Conservation (phyloP, 2,888 invertebrate genomes). For the Synergus gifuensis region DNA sequence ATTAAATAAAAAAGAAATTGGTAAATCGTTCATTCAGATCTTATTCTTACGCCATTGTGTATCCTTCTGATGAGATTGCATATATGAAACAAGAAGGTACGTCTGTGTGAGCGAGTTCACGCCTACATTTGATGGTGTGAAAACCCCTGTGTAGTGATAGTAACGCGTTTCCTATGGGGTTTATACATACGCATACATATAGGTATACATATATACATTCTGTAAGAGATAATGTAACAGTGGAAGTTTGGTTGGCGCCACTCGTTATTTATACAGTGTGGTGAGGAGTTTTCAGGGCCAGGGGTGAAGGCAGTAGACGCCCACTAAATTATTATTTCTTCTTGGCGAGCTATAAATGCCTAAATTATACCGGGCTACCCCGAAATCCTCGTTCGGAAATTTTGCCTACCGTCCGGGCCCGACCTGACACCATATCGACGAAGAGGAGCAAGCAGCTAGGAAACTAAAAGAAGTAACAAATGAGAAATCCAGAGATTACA, state of each 20-base stretch:
- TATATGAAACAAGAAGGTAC: conserved; percentile 9
- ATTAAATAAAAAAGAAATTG: not conserved
- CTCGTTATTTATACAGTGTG: conserved; percentile 74
- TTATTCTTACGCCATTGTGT: conserved; percentile 11
- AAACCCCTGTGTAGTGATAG: conserved; percentile 18
- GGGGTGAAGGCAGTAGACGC: conserved; percentile 67
- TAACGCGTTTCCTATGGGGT: conserved; percentile 51
- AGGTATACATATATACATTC: not conserved
- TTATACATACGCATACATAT: not conserved
- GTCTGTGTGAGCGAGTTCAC: conserved; percentile 13
- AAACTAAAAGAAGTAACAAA: conserved; percentile 12
- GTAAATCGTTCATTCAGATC: conserved; percentile 3
- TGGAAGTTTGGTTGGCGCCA: conserved; percentile 72
- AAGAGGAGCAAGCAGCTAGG: conserved; percentile 30
- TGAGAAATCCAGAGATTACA: conserved; percentile 1
- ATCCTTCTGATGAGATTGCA: conserved; percentile 9
- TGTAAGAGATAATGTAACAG: conserved; percentile 57
- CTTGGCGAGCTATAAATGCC: conserved; percentile 76
- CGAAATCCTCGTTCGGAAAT: conserved; percentile 61
- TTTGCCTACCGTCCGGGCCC: conserved; percentile 57
- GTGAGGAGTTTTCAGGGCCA: conserved; percentile 48
- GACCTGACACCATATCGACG: conserved; percentile 56
- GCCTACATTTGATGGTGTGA: conserved; percentile 34
- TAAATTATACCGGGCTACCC: conserved; percentile 75
- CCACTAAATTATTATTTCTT: conserved; percentile 78